Evolutionary conservation across 1,140 invertebrate genomes (phyloP).

Genomic region (Antheraea pernyi): DNA sequence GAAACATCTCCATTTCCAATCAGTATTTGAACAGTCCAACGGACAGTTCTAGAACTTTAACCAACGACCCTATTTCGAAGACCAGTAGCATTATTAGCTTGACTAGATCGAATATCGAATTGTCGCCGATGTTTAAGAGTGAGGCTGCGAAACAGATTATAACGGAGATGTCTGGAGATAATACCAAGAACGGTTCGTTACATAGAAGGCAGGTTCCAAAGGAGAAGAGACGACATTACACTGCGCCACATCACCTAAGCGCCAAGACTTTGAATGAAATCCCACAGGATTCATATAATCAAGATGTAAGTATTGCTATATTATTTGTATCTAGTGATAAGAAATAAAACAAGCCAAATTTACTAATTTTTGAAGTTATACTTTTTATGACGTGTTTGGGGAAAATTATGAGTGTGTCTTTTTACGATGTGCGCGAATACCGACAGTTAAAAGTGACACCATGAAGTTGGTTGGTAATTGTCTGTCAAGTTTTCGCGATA

Average conservation of each 20-base stretch:
- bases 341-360: too few species aligned
- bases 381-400: too few species aligned
- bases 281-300: conserved; percentile 78
- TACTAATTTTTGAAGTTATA: too few species aligned
- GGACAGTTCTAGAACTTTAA: conserved; percentile 67
- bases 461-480: too few species aligned
- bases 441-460: too few species aligned
- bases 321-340: too few species aligned
- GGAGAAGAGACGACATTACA: conserved; percentile 92
- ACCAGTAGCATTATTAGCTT: conserved; percentile 67
- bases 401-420: too few species aligned
- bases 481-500: too few species aligned
- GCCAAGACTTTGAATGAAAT: conserved; percentile 80
- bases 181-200: conserved; percentile 69
- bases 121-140: conserved; percentile 88
- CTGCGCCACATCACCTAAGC: conserved; percentile 87
- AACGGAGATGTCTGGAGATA: conserved; percentile 86
- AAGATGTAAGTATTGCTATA: conserved; percentile 73
- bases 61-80: conserved; percentile 69
- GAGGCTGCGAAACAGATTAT: conserved; percentile 91
- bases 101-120: conserved; percentile 64
- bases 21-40: conserved; percentile 70
- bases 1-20: conserved; percentile 56
- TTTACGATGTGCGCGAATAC: too few species aligned
- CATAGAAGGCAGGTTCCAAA: conserved; percentile 85